Evolutionary conservation across 53 echinoderm and acorn worm species (phyloP).

Genomic region (Stichopus horrens): DNA sequence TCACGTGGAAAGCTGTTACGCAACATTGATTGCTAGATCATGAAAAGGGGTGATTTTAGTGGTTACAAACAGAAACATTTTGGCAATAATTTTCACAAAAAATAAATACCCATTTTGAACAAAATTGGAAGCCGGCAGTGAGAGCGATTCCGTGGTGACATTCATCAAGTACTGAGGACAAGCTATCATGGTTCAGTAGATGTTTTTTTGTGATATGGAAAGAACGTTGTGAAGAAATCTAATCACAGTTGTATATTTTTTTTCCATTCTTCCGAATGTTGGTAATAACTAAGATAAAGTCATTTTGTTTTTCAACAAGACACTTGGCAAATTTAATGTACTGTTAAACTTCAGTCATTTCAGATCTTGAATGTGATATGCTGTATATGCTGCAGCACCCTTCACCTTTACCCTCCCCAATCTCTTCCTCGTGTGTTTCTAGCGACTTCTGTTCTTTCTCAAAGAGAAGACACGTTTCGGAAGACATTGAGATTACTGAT

Average conservation of each 20-base stretch:
- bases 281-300: not conserved
- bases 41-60: too few relatives aligned
- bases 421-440: too few relatives aligned
- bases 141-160: not conserved
- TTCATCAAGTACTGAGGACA: not conserved
- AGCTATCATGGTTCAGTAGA: not conserved
- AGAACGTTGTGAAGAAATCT: not conserved
- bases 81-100: too few relatives aligned
- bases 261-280: not conserved
- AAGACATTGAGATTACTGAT: too few relatives aligned
- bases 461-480: too few relatives aligned
- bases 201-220: not conserved
- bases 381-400: not conserved
- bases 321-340: not conserved
- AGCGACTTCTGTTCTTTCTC: too few relatives aligned
- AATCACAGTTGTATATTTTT: not conserved
- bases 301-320: not conserved
- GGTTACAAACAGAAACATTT: too few relatives aligned
- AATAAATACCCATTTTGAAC: not conserved
- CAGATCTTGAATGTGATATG: not conserved
- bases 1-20: too few relatives aligned
- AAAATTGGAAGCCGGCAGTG: not conserved
- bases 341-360: too few relatives aligned
- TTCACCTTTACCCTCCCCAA: too few relatives aligned
- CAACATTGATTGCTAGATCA: too few relatives aligned